phyloP scores from a whole-genome alignment of 2,113 vertebrate genomes.

The Semnornis frantzii region DNA sequence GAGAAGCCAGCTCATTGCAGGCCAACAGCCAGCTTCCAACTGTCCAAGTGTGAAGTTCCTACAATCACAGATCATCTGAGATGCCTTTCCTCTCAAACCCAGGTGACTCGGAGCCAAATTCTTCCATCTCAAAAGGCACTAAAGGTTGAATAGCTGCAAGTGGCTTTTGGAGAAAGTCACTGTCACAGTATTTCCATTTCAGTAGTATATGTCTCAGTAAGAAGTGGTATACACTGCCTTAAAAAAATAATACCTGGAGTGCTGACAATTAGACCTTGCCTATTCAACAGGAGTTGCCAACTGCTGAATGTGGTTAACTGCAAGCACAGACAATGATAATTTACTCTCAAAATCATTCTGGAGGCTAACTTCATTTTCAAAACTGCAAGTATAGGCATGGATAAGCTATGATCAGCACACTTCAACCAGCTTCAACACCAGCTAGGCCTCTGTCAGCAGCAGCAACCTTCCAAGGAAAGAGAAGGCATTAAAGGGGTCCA shows the following conservation, averaged over 20 bases:
- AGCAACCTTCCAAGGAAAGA: constrained; percentile 17
- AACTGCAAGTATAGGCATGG: constrained; percentile 58
- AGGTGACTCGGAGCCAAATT: constrained; percentile 40
- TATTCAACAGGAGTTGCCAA: constrained; percentile 37
- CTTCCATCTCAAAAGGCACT: constrained; percentile 30
- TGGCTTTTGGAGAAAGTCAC: background rate
- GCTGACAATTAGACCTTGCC: background rate
- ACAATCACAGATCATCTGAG: constrained; percentile 55
- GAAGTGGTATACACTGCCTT: background rate
- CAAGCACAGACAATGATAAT: constrained; percentile 58
- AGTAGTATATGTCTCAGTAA: background rate
- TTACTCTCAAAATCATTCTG: constrained; percentile 37
- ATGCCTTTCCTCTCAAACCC: constrained; percentile 54
- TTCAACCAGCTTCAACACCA: constrained; percentile 19
- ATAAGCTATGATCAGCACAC: constrained; percentile 46
- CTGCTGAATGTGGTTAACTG: background rate
- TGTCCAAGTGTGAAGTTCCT: constrained; percentile 60
- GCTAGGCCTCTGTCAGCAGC: constrained; percentile 47
- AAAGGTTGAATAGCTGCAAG: background rate
- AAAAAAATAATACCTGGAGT: background rate
- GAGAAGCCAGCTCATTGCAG: background rate
- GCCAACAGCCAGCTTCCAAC: constrained; percentile 50
- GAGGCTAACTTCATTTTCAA: constrained; percentile 45
- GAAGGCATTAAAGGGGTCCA: background rate
- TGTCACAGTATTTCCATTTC: background rate